These are phyloP conservation scores for Anolis sagrei DNA, from an alignment of 2,113 vertebrate genomes.

Conservation along the genomic window DNA sequence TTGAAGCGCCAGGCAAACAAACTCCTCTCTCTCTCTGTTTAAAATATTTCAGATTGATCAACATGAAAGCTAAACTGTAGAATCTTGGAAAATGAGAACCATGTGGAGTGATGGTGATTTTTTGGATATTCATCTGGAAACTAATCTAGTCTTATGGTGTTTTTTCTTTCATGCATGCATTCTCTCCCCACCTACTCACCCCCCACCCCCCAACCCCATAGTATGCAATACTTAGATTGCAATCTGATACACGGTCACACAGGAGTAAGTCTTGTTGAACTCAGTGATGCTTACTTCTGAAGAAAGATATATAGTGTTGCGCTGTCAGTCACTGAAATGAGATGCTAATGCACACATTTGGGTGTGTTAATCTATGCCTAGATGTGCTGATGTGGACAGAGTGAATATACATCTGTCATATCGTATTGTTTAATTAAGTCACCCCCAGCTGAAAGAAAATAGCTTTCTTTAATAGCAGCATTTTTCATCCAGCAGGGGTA, in stretches of 20 bases:
- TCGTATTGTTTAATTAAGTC: conserved; percentile 70
- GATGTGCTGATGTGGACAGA: conserved; percentile 64
- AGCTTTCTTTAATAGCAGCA: conserved; percentile 32
- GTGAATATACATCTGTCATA: conserved; percentile 64
- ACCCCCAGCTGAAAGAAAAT: conserved; percentile 61
- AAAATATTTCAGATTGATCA: conserved; percentile 44
- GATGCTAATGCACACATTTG: conserved; percentile 55
- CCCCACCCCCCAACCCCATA: neutral
- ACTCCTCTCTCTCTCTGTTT: neutral
- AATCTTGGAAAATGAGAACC: conserved; percentile 45
- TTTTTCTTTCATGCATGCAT: neutral
- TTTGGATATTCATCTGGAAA: neutral
- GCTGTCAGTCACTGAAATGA: conserved; percentile 37
- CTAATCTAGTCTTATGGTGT: neutral
- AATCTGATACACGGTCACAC: neutral
- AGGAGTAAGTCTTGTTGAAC: neutral
- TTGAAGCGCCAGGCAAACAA: neutral
- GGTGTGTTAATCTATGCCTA: conserved; percentile 54
- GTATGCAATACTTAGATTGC: neutral
- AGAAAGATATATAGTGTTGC: neutral
- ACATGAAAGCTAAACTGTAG: conserved; percentile 46
- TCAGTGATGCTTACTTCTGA: neutral
- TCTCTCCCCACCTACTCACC: neutral
- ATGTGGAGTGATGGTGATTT: neutral
- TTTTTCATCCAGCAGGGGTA: fast-evolving